Evolutionary conservation across 2,888 invertebrate species (phyloP).

Genomic region (Microdon myrmicae): DNA sequence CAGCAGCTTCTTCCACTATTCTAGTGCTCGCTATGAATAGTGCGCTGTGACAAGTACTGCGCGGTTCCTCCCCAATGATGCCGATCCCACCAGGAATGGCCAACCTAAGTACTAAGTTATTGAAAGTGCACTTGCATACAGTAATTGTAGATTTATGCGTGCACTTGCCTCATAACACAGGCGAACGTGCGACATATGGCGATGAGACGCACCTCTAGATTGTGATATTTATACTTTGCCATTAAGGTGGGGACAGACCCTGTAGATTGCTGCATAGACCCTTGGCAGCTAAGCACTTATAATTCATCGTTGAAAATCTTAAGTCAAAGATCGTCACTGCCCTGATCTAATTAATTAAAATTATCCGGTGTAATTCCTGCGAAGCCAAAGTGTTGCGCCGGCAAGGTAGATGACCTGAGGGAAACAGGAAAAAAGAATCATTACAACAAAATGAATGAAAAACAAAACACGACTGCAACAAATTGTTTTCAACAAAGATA

Average conservation of each 20-base stretch:
- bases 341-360: constrained; percentile 45
- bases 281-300: constrained; percentile 19
- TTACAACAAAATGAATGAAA: no score
- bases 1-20: no score
- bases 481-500: no score
- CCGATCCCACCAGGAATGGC: constrained; percentile 3
- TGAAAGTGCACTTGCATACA: constrained; percentile 22
- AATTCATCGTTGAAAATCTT: constrained; percentile 40
- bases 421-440: constrained; percentile 26
- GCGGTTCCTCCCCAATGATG: neutral
- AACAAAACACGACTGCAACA: no score
- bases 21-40: no score
- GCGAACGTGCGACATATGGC: constrained; percentile 47
- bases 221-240: constrained; percentile 29
- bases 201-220: constrained; percentile 41
- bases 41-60: no score
- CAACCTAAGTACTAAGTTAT: constrained; percentile 42
- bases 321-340: constrained; percentile 32
- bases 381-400: neutral
- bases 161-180: constrained; percentile 15
- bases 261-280: constrained; percentile 5
- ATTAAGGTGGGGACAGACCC: constrained; percentile 32
- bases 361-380: constrained; percentile 21
- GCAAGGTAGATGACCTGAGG: constrained; percentile 39
- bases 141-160: constrained; percentile 30